phyloP scores from a whole-genome alignment of 1,140 invertebrate species.

The Ooceraea biroi region DNA sequence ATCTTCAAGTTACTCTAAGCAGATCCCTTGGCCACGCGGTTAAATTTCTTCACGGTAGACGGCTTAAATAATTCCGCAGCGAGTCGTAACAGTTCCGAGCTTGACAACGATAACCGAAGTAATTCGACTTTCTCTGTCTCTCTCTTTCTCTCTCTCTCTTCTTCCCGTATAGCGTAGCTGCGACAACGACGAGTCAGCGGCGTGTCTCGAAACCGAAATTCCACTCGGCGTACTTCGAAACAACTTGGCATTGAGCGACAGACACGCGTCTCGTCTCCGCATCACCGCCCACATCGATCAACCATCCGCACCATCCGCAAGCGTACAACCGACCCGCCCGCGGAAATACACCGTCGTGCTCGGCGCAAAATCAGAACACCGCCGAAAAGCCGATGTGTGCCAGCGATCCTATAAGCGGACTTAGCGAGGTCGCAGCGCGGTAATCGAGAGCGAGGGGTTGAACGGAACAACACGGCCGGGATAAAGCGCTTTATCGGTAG shows the following conservation, averaged over 20 bases:
- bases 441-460: conserved; percentile 30
- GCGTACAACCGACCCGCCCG: conserved; percentile 28
- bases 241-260: conserved; percentile 64
- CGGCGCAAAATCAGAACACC: conserved; percentile 41
- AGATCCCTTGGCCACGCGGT: conserved; percentile 18
- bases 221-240: conserved; percentile 59
- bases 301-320: conserved; percentile 32
- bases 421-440: conserved; percentile 12
- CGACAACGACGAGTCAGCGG: conserved; percentile 48
- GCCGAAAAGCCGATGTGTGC: conserved; percentile 56
- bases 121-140: conserved; percentile 12
- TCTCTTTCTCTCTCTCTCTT: conserved; percentile 15
- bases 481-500: conserved; percentile 52
- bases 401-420: conserved; percentile 50
- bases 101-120: conserved; percentile 60
- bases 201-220: conserved; percentile 54
- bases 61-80: conserved; percentile 50
- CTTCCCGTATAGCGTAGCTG: conserved; percentile 1
- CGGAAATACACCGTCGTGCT: conserved; percentile 33
- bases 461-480: conserved; percentile 16
- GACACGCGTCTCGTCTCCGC: conserved; percentile 55
- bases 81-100: conserved; percentile 41
- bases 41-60: conserved; percentile 55
- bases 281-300: conserved; percentile 57
- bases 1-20: background rate